Evolutionary conservation across 1,140 invertebrate genomes (phyloP).

Genomic region (Dendroctonus valens): DNA sequence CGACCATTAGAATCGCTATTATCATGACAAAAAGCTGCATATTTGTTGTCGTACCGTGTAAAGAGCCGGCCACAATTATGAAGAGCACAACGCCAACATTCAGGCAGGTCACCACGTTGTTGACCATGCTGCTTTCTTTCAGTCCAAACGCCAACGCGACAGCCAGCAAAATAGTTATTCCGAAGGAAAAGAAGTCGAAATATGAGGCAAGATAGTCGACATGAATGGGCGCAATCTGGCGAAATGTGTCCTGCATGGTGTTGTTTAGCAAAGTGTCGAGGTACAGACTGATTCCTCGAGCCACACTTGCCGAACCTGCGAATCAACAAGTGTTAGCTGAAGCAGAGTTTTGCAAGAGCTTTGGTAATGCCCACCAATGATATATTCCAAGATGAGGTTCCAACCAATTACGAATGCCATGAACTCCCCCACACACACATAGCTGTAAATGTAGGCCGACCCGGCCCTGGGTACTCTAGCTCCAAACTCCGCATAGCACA

Average conservation of each 20-base stretch:
- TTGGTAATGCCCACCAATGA: constrained; percentile 67
- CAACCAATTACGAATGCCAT: constrained; percentile 79
- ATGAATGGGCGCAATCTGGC: constrained; percentile 58
- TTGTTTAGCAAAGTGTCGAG: constrained; percentile 66
- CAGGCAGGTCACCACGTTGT: constrained; percentile 80
- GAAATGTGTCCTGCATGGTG: constrained; percentile 60
- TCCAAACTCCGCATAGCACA: constrained; percentile 88
- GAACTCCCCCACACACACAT: constrained; percentile 79
- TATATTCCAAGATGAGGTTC: constrained; percentile 89
- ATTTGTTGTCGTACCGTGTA: constrained; percentile 60
- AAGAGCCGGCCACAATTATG: constrained; percentile 76
- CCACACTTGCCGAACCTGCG: constrained; percentile 75
- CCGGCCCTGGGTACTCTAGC: constrained; percentile 80
- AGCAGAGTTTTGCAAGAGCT: background rate
- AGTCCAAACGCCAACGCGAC: constrained; percentile 76
- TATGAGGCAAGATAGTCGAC: constrained; percentile 61
- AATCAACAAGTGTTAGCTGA: background rate
- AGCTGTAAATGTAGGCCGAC: constrained; percentile 86
- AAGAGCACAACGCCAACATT: constrained; percentile 81
- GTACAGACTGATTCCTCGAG: constrained; percentile 74
- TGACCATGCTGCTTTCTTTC: constrained; percentile 79
- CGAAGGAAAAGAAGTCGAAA: constrained; percentile 68
- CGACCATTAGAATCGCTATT: background rate
- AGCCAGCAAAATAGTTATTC: constrained; percentile 60
- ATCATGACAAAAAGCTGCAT: constrained; percentile 12